Evolutionary conservation across 2,113 vertebrate species (phyloP).

Genomic region (Murina feae): DNA sequence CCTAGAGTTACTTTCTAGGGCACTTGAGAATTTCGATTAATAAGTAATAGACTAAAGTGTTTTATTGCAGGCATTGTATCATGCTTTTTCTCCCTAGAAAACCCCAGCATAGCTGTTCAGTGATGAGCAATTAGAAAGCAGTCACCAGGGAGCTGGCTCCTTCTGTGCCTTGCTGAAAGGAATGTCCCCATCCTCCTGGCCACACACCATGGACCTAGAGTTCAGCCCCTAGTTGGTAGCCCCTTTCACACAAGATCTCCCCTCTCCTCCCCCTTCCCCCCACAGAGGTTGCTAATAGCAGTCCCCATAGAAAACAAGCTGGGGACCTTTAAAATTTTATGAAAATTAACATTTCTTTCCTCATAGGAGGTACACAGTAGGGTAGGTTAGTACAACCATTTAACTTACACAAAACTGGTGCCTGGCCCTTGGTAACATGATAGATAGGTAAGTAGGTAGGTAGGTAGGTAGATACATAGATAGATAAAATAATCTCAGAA

Average conservation of each 20-base stretch:
- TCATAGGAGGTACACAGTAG: background rate
- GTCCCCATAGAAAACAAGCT: background rate
- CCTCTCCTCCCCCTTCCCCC: background rate
- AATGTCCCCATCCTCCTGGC: slow-evolving; percentile 22
- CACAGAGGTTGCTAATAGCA: background rate
- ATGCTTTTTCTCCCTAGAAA: slow-evolving; percentile 47
- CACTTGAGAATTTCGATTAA: slow-evolving; percentile 66
- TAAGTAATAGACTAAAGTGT: slow-evolving; percentile 64
- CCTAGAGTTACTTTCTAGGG: slow-evolving; percentile 59
- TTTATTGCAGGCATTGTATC: slow-evolving; percentile 59
- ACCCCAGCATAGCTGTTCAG: slow-evolving; percentile 30
- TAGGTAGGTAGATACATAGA: background rate
- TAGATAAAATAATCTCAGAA: background rate
- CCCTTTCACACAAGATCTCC: background rate
- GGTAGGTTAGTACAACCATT: background rate
- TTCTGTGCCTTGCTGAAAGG: slow-evolving; percentile 41
- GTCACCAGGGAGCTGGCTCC: slow-evolving; percentile 42
- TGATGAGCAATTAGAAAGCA: slow-evolving; percentile 12
- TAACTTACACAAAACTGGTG: background rate
- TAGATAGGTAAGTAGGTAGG: background rate
- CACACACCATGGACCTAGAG: background rate
- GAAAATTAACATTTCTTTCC: slow-evolving; percentile 38
- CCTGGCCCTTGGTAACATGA: background rate
- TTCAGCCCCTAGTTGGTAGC: slow-evolving; percentile 1
- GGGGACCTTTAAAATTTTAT: background rate